These are phyloP conservation scores for Parotocinclus haroldoi DNA, from an alignment of 2,797 vertebrate species.

Conservation along the genomic window DNA sequence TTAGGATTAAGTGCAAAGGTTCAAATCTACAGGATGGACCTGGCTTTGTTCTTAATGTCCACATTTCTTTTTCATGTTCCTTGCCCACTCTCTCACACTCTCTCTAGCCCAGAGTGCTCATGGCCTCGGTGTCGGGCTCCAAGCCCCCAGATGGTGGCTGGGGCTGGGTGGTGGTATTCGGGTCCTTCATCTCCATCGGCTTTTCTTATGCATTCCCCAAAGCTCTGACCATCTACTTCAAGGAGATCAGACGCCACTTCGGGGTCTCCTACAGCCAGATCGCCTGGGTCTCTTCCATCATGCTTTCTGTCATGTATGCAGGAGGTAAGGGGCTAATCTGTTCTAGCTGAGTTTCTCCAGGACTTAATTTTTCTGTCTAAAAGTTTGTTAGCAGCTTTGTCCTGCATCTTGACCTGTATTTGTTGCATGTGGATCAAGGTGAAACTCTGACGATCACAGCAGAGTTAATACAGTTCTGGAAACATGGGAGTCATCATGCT, in stretches of 20 bases:
- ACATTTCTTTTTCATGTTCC: background rate
- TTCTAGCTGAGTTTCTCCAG: too few species aligned
- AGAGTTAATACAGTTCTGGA: too few species aligned
- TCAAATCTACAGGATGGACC: slow-evolving; percentile 11
- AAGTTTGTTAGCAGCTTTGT: too few species aligned
- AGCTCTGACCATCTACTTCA: slow-evolving; percentile 76
- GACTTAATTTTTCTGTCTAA: too few species aligned
- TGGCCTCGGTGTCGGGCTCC: slow-evolving; percentile 54
- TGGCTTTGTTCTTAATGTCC: background rate
- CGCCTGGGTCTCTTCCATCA: slow-evolving; percentile 78
- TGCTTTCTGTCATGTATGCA: slow-evolving; percentile 75
- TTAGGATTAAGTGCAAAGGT: slow-evolving; percentile 20
- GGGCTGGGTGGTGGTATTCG: slow-evolving; percentile 75
- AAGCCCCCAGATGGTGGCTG: slow-evolving; percentile 73
- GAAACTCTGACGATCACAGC: too few species aligned
- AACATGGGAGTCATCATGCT: too few species aligned
- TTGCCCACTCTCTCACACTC: slow-evolving; percentile 2
- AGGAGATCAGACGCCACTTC: slow-evolving; percentile 78
- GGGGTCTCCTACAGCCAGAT: slow-evolving; percentile 71
- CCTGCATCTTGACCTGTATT: too few species aligned
- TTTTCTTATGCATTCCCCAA: slow-evolving; percentile 81
- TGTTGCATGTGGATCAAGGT: too few species aligned
- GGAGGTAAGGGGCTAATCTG: slow-evolving; percentile 67
- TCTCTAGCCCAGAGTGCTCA: slow-evolving; percentile 45
- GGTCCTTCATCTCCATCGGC: slow-evolving; percentile 75